Base-by-base conservation (phyloP, 64 coral and sea anemone genomes). In the Porites australiensis region DNA sequence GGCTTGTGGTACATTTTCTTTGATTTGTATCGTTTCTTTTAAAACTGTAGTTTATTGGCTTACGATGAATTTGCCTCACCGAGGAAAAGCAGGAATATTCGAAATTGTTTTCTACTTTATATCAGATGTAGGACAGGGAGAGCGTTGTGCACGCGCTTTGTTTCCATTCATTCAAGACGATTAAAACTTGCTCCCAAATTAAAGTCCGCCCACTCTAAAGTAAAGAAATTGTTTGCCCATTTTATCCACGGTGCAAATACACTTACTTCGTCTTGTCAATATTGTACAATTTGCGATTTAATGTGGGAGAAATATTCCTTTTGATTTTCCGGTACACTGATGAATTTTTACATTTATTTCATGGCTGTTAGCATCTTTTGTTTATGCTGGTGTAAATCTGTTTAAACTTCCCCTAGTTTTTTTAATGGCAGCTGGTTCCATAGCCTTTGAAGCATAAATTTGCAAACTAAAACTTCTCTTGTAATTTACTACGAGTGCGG, bases 181-280 rank as follows among this genome's bases (percentile, higher is more conserved):
- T 64, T 64, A 82, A 44, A 48, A 47, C 13, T 76, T 16, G 10
- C 45, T 6, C 27, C 27, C 27, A 37, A 37, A 37, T 37, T 37
- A 37, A 37, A 37, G 27, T 57, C 54, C 22, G 8, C 3, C 9
- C 18, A 21, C 0, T 27, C 2, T 22, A 60, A 18, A 44, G 3
- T 12, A 44, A 60, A 58, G 57, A 60, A 53, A 54, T 22, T 77
- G 50, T 78, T 78, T 78, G 75, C 75, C 57, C 50, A 78, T 54
- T 78, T 61, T 80, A 80, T 60, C 77, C 54, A 19, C 57, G 21
- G 54, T 13, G 55, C 44, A 80, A 80, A 80, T 61, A 80, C 12
- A 15, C 6, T 2, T 9, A 13, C 19, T 19, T 77, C 5, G 0
- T 61, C 13, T 80, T 8, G 21, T 21, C 77, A 61, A 60, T 14